Conservation (phyloP, 2,888 invertebrate species). For the Polymixis flavicincta region DNA sequence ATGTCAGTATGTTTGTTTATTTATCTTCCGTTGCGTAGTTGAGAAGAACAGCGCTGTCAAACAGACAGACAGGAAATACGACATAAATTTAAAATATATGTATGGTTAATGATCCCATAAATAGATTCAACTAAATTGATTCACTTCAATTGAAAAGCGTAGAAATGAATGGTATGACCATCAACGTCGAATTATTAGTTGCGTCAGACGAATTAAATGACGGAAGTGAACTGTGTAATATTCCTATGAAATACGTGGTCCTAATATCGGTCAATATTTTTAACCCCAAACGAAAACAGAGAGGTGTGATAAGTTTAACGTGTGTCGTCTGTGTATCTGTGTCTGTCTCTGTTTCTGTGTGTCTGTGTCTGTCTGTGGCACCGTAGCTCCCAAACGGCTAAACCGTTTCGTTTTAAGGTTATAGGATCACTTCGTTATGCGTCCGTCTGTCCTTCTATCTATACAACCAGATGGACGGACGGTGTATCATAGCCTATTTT, state of each 20-base stretch:
- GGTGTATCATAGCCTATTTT: no score
- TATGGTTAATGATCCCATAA: no score
- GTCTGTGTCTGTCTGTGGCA: neutral
- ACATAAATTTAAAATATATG: no score
- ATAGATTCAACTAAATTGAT: slow-evolving; percentile 16
- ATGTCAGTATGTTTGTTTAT: no score
- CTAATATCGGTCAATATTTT: neutral
- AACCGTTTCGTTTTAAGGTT: neutral
- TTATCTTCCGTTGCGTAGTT: no score
- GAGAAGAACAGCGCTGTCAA: no score
- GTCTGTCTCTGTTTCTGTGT: no score
- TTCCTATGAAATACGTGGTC: neutral
- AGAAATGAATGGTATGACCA: neutral
- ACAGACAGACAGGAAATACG: no score
- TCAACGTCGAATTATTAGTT: slow-evolving; percentile 1
- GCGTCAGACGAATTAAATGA: slow-evolving; percentile 3
- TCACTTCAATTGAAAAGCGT: neutral
- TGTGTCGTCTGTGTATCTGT: neutral
- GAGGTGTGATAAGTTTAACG: neutral
- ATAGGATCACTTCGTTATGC: no score
- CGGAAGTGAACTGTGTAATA: neutral
- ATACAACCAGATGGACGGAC: no score
- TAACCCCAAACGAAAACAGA: neutral
- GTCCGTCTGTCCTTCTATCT: no score
- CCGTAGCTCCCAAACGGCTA: neutral